Conservation (phyloP, 2,113 vertebrate genomes). For the Erpornis zantholeuca region DNA sequence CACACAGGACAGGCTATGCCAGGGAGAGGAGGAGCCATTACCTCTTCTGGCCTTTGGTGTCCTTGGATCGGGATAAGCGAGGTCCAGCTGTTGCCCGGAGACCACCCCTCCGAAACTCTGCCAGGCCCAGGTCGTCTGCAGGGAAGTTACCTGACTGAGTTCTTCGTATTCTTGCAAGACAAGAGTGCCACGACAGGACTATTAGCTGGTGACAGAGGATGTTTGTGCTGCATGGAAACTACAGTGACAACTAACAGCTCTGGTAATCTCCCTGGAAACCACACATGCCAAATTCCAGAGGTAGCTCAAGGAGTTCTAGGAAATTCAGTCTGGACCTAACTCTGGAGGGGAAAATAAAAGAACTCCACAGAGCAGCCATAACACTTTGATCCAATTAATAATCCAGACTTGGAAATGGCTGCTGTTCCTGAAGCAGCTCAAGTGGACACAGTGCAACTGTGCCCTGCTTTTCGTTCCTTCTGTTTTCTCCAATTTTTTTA, state of each 20-base stretch:
- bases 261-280: not conserved
- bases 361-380: not conserved
- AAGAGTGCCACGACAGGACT: not conserved
- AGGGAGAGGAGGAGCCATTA: not conserved
- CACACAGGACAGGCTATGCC: rapidly evolving
- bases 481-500: not conserved
- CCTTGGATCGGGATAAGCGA: slow-evolving; percentile 86
- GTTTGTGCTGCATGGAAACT: not conserved
- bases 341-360: too few relatives aligned
- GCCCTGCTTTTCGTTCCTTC: not conserved
- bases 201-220: not conserved
- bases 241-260: not conserved
- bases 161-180: slow-evolving; percentile 84
- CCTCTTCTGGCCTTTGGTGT: slow-evolving; percentile 79
- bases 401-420: not conserved
- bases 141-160: slow-evolving; percentile 92
- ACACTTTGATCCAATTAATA: not conserved
- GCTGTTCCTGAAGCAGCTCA: not conserved
- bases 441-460: not conserved
- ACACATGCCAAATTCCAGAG: not conserved
- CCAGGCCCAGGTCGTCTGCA: slow-evolving; percentile 80
- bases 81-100: slow-evolving; percentile 96
- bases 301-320: not conserved
- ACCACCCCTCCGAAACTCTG: slow-evolving; percentile 89
- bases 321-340: not conserved